phyloP scores from a whole-genome alignment of 1,140 invertebrate species.

The Trachelipus rathkii region DNA sequence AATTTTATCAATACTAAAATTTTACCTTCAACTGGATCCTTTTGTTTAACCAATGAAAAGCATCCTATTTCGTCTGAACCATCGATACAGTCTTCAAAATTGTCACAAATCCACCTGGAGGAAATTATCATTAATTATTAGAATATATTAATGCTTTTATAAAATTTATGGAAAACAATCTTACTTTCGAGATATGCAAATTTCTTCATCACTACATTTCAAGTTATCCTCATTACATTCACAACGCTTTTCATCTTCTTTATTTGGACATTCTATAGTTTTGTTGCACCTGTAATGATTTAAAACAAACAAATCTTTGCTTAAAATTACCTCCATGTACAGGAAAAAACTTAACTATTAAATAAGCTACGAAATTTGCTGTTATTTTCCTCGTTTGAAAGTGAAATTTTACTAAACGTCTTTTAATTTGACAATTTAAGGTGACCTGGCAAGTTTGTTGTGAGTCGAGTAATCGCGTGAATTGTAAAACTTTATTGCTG shows the following conservation, averaged over 20 bases:
- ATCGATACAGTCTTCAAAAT: slow-evolving; percentile 52
- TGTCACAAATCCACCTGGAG: slow-evolving; percentile 53
- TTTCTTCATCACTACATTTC: background rate
- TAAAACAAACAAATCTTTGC: background rate
- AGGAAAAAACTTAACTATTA: too few relatives aligned
- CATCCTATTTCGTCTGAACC: slow-evolving; percentile 79
- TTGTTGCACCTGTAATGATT: background rate
- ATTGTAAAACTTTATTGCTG: too few relatives aligned
- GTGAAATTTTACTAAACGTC: too few relatives aligned
- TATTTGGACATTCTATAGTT: background rate
- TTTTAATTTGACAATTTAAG: background rate
- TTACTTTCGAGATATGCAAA: background rate
- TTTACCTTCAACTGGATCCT: background rate
- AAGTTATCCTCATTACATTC: background rate
- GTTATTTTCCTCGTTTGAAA: too few relatives aligned
- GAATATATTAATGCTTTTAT: background rate
- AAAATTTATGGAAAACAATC: background rate
- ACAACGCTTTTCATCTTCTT: background rate
- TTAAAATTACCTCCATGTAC: background rate
- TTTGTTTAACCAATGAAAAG: slow-evolving; percentile 56
- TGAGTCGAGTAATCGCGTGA: too few relatives aligned
- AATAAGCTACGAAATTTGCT: too few relatives aligned
- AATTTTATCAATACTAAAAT: background rate
- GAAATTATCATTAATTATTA: background rate
- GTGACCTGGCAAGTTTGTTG: too few relatives aligned